These are phyloP conservation scores for Monopterus albus DNA, from an alignment of 2,113 vertebrate species.

Conservation along the genomic window DNA sequence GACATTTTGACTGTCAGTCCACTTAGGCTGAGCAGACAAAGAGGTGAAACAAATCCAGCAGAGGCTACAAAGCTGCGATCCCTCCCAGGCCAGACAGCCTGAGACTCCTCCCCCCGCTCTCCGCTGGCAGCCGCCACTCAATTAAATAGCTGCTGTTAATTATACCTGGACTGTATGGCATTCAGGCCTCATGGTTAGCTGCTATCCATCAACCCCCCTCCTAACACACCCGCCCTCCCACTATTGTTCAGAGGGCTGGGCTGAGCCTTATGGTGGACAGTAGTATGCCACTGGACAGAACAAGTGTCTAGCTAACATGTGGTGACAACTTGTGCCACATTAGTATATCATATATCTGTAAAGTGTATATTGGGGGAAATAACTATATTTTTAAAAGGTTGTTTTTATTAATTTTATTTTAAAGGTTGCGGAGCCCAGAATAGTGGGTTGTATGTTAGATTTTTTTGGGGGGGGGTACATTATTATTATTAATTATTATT, in stretches of 20 bases:
- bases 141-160: conserved; percentile 87
- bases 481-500: no score
- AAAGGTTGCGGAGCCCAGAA: no score
- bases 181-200: conserved; percentile 58
- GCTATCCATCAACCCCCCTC: conserved; percentile 54
- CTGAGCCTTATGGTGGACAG: conserved; percentile 11
- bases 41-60: conserved; percentile 84
- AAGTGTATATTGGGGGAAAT: no score
- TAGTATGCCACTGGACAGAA: no score
- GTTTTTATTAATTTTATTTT: no score
- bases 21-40: conserved; percentile 77
- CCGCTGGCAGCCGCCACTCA: conserved; percentile 80
- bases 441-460: no score
- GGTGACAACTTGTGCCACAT: no score
- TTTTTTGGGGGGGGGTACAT: no score
- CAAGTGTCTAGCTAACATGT: no score
- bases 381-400: no score
- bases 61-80: conserved; percentile 83
- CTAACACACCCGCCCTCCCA: conserved; percentile 3
- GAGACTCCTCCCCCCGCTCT: conserved; percentile 65
- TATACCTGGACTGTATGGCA: conserved; percentile 76
- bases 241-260: conserved; percentile 33
- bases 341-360: no score
- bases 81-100: conserved; percentile 78
- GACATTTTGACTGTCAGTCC: conserved; percentile 68